A percentile compares a stretch with the other conserved stretches of the same genome.
Evolutionary conservation across 2,113 vertebrate genomes (phyloP).

Genomic region (Gavia stellata): DNA sequence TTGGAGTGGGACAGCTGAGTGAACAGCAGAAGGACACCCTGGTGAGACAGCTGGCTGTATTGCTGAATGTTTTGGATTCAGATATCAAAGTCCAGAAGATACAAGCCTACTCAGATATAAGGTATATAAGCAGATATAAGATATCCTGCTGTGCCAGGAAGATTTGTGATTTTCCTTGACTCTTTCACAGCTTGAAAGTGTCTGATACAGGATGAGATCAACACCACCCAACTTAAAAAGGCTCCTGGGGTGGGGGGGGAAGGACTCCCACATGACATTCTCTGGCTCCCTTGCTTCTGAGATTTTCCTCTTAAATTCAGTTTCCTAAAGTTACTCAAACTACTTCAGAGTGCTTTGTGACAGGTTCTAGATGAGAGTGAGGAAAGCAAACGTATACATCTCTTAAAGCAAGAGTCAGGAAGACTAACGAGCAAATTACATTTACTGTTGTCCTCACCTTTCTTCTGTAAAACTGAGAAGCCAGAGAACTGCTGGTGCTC

Average conservation of each 20-base stretch:
- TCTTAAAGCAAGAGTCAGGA: neutral
- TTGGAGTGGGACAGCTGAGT: slow-evolving; percentile 77
- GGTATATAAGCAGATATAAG: no score
- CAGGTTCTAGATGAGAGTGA: neutral
- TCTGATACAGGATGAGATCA: neutral
- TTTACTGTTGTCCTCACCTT: neutral
- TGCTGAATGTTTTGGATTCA: slow-evolving; percentile 82
- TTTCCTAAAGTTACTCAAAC: neutral
- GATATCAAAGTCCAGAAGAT: slow-evolving; percentile 84
- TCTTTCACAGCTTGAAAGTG: neutral
- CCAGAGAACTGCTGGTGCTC: neutral
- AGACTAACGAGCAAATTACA: neutral
- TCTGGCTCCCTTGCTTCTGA: neutral
- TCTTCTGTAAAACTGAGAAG: neutral
- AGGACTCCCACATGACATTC: neutral
- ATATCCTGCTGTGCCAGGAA: neutral
- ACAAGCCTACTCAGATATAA: slow-evolving; percentile 83
- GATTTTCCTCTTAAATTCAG: neutral
- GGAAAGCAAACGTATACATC: neutral
- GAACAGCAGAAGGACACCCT: slow-evolving; percentile 82
- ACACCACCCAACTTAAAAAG: neutral
- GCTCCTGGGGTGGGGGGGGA: fast-evolving
- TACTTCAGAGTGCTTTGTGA: neutral
- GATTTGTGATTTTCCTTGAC: neutral
- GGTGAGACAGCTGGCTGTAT: slow-evolving; percentile 81